Evolutionary conservation across 2,797 vertebrate genomes (phyloP), one percentile per base, ranked within the genome.

Genomic region (Pseudopleuronectes americanus): DNA sequence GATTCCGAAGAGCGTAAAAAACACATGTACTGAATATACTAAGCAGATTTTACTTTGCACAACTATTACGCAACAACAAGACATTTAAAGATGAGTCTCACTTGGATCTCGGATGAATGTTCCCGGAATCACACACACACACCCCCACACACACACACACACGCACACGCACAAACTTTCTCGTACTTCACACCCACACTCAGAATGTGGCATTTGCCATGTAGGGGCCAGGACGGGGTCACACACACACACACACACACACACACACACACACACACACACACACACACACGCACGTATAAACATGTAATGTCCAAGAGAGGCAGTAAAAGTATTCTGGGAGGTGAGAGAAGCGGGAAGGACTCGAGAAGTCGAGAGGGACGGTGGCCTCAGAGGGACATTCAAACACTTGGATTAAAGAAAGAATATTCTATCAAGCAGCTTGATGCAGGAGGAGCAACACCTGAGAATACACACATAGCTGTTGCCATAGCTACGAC

Each of bases 191-290:
- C 90, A 88, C 76, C 24, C 53, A 51, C 69, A 45, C 73, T 87
- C 78, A 85, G 87, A 91, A 92, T 92, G 85, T 92, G 84, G 61
- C 81, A 82, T 84, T 81, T 80, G 77, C 72, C 67, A 45, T 82
- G 54, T 26, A 68, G 75, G 71, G 80, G 85, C 79, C 83, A 79
- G 57, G 64, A 62, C 23, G 55, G 56, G 75, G 74, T 84, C 31
- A 43, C 64, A 71, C 7, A 55, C 58, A 74, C 52, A 49, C 23
- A 74, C 33, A 23, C 53, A 74, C 26, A 69, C 53, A 41, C 53
- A 49, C 52, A 26, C 45, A 58, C 31, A 41, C 64, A 71, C 7
- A 55, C 57, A 74, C 52, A 49, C 26, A 74, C 33, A 23, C 54
- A 74, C 26, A 69, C 53, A 41, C 54, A 49, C 52, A 26, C 45